Base-by-base conservation (phyloP, 2,797 vertebrate genomes). In the Aphelocoma californica region DNA sequence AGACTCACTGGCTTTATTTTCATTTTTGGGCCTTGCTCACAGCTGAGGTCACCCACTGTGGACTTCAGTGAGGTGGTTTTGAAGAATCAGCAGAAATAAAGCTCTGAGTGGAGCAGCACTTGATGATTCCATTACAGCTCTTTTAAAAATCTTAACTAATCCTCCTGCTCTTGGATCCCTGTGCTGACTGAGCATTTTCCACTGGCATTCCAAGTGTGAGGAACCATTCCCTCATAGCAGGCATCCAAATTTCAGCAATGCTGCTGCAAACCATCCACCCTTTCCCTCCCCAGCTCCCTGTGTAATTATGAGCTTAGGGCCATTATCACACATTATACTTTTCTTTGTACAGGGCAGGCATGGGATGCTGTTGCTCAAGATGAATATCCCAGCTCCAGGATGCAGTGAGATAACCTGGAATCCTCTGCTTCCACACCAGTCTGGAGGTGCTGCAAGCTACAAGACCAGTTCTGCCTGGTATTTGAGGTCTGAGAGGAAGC, bases 241-340 rank as follows among this genome's bases (percentile, higher is more conserved):
- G 83, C 44, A 79, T 84, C 87, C 92, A 29, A 70, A 92, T 90
- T 84, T 81, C 86, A 66, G 18, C 4, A 24, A 36, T 54, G 85
- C 93, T 95, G 71, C 82, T 92, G 77, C 86, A 94, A 95, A 93
- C 73, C 83, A 36, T 88, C 38, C 88, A 90, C 54, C 94, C 94
- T 69, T 86, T 48, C 92, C 81, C 88, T 90, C 47, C n/a, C 75
- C 90, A 58, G 3, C 66, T 50, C 38, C 4, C 24, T 8, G 1
- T 47, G 66, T 90, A 70, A 95, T 95, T 96, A 95, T 80, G 15
- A 92, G 93, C 94, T 97, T 90, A 97, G 67, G 26, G 45, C 81
- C 86, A 75, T 80, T 70, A 84, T 70, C 86, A 48, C 48, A 29
- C 69, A 9, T 26, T 57, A 18, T 17, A 9, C 40, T 84, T 89